Conservation (phyloP, 2,113 vertebrate genomes). For the Pomatorhinus ruficollis region DNA sequence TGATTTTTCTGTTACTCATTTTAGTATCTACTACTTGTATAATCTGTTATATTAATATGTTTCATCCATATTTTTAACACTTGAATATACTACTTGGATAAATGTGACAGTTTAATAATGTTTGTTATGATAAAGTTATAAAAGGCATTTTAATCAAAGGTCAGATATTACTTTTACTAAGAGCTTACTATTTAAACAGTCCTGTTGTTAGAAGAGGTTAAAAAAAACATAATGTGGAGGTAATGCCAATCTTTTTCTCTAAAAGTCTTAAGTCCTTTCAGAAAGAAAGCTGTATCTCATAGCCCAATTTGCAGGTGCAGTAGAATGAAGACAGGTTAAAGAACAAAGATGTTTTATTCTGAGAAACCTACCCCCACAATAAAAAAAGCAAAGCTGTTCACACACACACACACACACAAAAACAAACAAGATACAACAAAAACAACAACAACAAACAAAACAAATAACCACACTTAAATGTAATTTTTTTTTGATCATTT, state of each 20-base stretch:
- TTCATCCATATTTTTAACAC: not conserved
- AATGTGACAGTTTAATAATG: not conserved
- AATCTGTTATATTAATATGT: not conserved
- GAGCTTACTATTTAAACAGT: not conserved
- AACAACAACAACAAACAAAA: too few relatives aligned
- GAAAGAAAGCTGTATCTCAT: not conserved
- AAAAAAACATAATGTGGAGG: not conserved
- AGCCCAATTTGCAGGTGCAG: not conserved
- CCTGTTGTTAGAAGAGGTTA: not conserved
- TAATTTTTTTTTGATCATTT: not conserved
- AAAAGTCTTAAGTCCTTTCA: not conserved
- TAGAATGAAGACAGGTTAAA: not conserved
- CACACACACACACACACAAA: too few relatives aligned
- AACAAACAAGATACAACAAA: not conserved
- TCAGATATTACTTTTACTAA: not conserved
- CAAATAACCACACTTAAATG: not conserved
- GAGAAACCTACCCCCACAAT: fast-evolving
- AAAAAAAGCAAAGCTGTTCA: fast-evolving
- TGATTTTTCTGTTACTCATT: not conserved
- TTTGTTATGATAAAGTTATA: not conserved
- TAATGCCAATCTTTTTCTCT: not conserved
- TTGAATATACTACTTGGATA: not conserved
- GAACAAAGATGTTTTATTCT: not conserved
- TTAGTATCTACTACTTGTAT: not conserved
- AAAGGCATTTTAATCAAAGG: not conserved